Evolutionary conservation across 2,797 vertebrate genomes (phyloP).

Genomic region (Takifugu ocellatus): DNA sequence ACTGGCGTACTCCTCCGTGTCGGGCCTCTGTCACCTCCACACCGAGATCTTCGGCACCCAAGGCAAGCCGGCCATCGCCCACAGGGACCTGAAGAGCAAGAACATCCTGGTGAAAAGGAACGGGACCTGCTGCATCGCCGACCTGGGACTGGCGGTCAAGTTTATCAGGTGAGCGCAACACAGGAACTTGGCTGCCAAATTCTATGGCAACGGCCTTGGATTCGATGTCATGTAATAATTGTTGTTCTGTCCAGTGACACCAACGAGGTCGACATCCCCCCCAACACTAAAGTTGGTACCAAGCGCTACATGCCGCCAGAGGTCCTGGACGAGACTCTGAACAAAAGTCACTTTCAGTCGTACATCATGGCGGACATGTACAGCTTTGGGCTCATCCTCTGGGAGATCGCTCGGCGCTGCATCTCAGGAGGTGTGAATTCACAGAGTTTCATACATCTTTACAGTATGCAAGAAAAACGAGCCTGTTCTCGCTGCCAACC

Average conservation of each 20-base stretch:
- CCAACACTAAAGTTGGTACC: slow-evolving; percentile 93
- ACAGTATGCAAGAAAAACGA: neutral
- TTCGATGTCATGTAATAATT: neutral
- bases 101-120: slow-evolving; percentile 97
- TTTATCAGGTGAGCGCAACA: slow-evolving; percentile 84
- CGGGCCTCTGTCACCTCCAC: slow-evolving; percentile 93
- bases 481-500: neutral
- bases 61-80: slow-evolving; percentile 95
- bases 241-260: slow-evolving; percentile 79
- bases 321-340: slow-evolving; percentile 93
- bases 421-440: slow-evolving; percentile 87
- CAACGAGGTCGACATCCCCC: slow-evolving; percentile 95
- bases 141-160: slow-evolving; percentile 93
- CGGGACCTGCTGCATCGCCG: slow-evolving; percentile 93
- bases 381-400: slow-evolving; percentile 96
- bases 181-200: neutral
- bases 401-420: slow-evolving; percentile 92
- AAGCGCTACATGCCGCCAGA: slow-evolving; percentile 98
- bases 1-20: slow-evolving; percentile 90
- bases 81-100: slow-evolving; percentile 96
- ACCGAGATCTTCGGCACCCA: slow-evolving; percentile 97
- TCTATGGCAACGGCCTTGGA: no score
- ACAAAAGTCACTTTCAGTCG: slow-evolving; percentile 92
- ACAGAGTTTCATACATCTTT: no score
- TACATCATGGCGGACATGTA: slow-evolving; percentile 99